Conservation (phyloP, 2,888 invertebrate species). For the Caenorhabditis auriculariae region DNA sequence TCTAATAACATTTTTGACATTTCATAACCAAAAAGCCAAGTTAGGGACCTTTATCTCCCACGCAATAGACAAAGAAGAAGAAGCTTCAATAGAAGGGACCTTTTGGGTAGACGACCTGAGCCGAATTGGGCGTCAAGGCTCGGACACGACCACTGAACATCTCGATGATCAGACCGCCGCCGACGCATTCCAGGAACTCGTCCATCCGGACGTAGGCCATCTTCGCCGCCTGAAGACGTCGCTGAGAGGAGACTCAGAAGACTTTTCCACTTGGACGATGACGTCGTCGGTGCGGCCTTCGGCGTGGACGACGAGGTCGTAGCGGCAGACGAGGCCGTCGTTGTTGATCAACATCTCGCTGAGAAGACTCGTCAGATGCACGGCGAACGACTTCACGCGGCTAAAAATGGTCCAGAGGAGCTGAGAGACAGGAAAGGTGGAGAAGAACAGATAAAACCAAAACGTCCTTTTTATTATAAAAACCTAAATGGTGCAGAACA, state of each 20-base stretch:
- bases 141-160: constrained; percentile 22
- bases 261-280: constrained; percentile 16
- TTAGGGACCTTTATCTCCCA: no score
- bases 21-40: no score
- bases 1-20: no score
- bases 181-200: constrained; percentile 24
- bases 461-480: background rate
- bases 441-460: background rate
- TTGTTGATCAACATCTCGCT: constrained; percentile 16
- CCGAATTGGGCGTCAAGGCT: constrained; percentile 24
- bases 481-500: background rate
- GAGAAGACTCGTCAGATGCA: constrained; percentile 17
- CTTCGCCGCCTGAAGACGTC: constrained; percentile 12
- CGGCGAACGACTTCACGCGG: constrained; percentile 27
- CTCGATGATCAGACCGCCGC: constrained; percentile 22
- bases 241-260: background rate
- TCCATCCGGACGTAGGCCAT: constrained; percentile 14
- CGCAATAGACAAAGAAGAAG: no score
- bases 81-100: no score
- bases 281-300: constrained; percentile 26
- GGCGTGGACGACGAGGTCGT: constrained; percentile 27
- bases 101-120: constrained; percentile 24
- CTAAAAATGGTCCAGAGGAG: constrained; percentile 1
- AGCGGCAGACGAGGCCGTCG: constrained; percentile 6
- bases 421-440: no score